Base-by-base conservation (phyloP, 2,113 vertebrate species). In the Turdus rufiventris region DNA sequence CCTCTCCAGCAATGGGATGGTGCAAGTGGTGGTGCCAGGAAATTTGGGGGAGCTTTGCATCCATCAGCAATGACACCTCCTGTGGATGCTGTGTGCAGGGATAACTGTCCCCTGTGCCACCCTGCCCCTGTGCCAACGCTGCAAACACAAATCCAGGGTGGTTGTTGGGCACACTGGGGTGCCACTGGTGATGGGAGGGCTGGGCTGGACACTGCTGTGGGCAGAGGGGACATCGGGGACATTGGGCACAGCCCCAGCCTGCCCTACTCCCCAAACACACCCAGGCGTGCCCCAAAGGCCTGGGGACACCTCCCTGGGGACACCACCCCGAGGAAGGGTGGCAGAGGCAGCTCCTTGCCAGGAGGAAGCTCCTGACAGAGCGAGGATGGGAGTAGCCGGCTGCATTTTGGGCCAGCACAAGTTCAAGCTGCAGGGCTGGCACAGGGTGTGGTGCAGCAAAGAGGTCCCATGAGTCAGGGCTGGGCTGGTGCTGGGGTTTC, bases 321-420 rank as follows among this genome's bases (percentile, higher is more conserved):
- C 73, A 40, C 9, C 83, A 36, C 83, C 72, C 78, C 5, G 0
- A 29, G 85, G 66, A 68, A 57, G 82, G 89, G 65, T 20, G 83
- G 78, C 70, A 53, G 40, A 61, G 57, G 77, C 51, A 75, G 83
- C 23, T 65, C 33, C 40, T 19, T 0, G 45, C 50, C 86, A 60
- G 51, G 70, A 87, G 63, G 84, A 86, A 80, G 85, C 80, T 91
- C n/a, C 14, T 4, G 3, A 26, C 57, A 29, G 82, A 60, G 75
- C 38, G 2, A 34, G 70, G 88, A 70, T 47, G 48, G 33, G 82
- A 78, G 23, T 71, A 18, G 72, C 6, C 12, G 2, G 48, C 91
- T 33, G 65, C 34, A 0, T 24, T 66, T 34, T 0, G 10, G 36
- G 85, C 38, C 67, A 28, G 65, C 8, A 0, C 43, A 2, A 34